Conservation (phyloP, 1,140 invertebrate species). For the Lucilia sericata region DNA sequence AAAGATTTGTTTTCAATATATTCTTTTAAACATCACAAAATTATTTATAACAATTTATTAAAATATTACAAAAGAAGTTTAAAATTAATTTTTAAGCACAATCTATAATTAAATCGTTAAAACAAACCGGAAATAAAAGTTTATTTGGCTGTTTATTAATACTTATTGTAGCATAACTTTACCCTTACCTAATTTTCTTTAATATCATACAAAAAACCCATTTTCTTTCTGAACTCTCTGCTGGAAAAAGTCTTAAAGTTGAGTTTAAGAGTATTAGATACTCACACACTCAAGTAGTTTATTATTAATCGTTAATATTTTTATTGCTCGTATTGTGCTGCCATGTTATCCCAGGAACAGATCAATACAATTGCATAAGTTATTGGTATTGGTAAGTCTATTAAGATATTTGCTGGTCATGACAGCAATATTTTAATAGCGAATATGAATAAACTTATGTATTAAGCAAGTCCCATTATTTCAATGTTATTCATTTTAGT, state of each 20-base stretch:
- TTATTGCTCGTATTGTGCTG: background rate
- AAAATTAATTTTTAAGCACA: too few species aligned
- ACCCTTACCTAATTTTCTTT: background rate
- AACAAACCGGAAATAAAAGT: too few species aligned
- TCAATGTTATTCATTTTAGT: too few species aligned
- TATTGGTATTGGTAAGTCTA: background rate
- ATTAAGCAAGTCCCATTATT: too few species aligned
- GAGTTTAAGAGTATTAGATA: background rate
- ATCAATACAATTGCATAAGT: background rate
- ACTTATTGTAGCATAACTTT: too few species aligned
- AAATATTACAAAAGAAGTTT: too few species aligned
- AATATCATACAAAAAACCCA: background rate
- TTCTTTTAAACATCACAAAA: too few species aligned
- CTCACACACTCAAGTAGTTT: background rate
- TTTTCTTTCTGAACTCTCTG: background rate
- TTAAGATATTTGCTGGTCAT: background rate
- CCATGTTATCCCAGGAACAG: background rate
- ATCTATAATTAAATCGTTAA: too few species aligned
- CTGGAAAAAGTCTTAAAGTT: background rate
- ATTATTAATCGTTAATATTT: conserved; percentile 3
- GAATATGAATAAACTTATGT: background rate
- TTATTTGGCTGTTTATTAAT: too few species aligned
- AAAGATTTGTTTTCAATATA: too few species aligned
- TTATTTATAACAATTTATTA: too few species aligned
- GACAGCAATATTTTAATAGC: background rate